These are phyloP conservation scores for Drosophila cognata DNA, from an alignment of 2,888 invertebrate species.

Conservation along the genomic window DNA sequence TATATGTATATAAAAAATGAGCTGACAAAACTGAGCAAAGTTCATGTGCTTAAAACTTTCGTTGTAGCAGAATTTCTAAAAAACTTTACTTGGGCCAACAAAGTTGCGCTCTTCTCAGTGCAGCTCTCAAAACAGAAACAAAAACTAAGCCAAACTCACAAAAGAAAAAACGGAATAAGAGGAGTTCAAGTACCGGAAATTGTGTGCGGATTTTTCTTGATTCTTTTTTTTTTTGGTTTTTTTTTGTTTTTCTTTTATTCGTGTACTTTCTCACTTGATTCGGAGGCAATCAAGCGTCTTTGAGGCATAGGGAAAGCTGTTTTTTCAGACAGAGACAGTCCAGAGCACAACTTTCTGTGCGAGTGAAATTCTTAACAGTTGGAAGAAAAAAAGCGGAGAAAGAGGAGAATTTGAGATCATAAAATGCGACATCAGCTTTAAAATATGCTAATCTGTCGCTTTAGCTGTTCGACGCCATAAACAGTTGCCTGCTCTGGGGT, in stretches of 20 bases:
- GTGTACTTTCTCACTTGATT: constrained; percentile 39
- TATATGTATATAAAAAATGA: not conserved
- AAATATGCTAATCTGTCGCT: constrained; percentile 65
- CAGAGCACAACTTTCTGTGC: constrained; percentile 31
- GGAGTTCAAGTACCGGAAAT: constrained; percentile 73
- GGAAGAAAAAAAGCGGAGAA: not conserved
- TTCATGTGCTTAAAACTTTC: constrained; percentile 76
- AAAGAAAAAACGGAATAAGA: constrained; percentile 2
- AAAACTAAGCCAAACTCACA: constrained; percentile 26
- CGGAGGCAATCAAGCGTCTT: constrained; percentile 56
- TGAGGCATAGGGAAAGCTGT: constrained; percentile 42
- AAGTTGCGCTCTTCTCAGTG: constrained; percentile 56
- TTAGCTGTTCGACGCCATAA: constrained; percentile 20
- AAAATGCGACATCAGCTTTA: constrained; percentile 36
- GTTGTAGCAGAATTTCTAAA: constrained; percentile 56
- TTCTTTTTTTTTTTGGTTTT: constrained; percentile 4
- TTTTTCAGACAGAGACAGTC: constrained; percentile 20
- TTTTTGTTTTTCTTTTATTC: not conserved
- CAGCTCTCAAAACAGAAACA: constrained; percentile 25
- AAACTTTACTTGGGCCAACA: constrained; percentile 53
- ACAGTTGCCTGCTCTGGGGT: constrained; percentile 25
- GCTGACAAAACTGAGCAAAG: constrained; percentile 43
- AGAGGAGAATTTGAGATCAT: constrained; percentile 33
- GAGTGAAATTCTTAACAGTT: constrained; percentile 26
- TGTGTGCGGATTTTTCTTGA: constrained; percentile 46